A percentile compares a stretch with the other conserved stretches of the same genome.
These are phyloP conservation scores for Apamea epomidion DNA, from an alignment of 2,888 invertebrate genomes.

Conservation along the genomic window DNA sequence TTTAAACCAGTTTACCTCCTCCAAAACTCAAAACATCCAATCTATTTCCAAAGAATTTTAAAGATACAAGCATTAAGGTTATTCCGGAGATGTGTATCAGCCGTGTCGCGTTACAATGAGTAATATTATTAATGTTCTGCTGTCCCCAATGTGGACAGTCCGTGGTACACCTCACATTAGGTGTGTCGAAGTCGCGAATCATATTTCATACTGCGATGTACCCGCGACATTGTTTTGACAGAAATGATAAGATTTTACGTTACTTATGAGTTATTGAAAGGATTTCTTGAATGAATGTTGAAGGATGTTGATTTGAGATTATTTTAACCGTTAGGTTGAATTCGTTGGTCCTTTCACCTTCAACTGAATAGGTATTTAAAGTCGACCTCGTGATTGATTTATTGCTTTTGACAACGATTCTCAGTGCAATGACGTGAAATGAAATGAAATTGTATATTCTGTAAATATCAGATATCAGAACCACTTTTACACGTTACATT, in stretches of 20 bases:
- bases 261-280: constrained; percentile 72
- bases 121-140: constrained; percentile 88
- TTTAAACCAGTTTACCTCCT: constrained; percentile 12
- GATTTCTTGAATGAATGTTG: constrained; percentile 48
- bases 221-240: constrained; percentile 81
- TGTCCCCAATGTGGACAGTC: constrained; percentile 78
- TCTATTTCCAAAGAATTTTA: constrained; percentile 65
- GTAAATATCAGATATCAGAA: neutral
- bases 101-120: constrained; percentile 79
- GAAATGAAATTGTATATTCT: neutral
- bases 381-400: neutral
- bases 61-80: constrained; percentile 67
- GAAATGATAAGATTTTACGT: constrained; percentile 80
- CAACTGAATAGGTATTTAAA: neutral
- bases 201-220: constrained; percentile 80
- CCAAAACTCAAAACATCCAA: constrained; percentile 35
- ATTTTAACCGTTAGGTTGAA: constrained; percentile 16
- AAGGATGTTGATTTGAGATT: constrained; percentile 41
- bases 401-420: neutral
- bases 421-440: neutral
- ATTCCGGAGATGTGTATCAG: constrained; percentile 76
- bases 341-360: neutral
- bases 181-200: constrained; percentile 83
- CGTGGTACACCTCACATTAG: constrained; percentile 79
- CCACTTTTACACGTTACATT: neutral